Evolutionary conservation across 2,888 invertebrate genomes (phyloP), one percentile per base, ranked within the genome.

Genomic region (Limnephilus marmoratus): DNA sequence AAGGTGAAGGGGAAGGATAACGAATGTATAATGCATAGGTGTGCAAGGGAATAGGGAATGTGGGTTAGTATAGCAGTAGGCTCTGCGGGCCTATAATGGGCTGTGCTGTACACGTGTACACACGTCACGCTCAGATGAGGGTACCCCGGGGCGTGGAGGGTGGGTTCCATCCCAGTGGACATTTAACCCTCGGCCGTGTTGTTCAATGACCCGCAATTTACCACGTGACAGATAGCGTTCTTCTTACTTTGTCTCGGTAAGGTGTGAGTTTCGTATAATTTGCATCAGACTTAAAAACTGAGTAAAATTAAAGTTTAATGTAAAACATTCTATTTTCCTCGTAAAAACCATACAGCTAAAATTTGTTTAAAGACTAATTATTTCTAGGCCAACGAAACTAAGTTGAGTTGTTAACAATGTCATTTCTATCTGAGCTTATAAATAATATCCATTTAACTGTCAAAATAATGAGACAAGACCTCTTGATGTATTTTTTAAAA

Each of bases 11-110:
- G 18, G 34, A 12, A 41, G 31, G 80, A 80, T 81, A 80, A 80
- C 80, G 88, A 41, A 88, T 41, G 88, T n/a, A n/a, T 85, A 37
- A 68, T 88, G 15, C 18, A 29, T 80, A n/a, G 88, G 86, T 49
- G 86, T 86, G n/a, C 4, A 29, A 18, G 88, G 34, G 85, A 31
- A 88, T 41, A 34, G 9, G 12, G 41, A 45, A 80, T 89, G 81
- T 89, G 34, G 88, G 88, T 89, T 89, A 80, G 68, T 80, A 80
- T 34, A 80, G 88, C 88, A 88, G 88, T 68, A 88, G 88, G 88
- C 80, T 45, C 68, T 49, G 49, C 0, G 82, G 82, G 82, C 34
- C 18, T n/a, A 68, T 68, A 68, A 82, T 34, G 34, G 82, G 34
- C 34, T 18, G 82, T 18, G 82, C 31, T 34, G 31, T 82, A 68